Evolutionary conservation across 2,797 vertebrate genomes (phyloP).

Genomic region (Aldrovandia affinis): DNA sequence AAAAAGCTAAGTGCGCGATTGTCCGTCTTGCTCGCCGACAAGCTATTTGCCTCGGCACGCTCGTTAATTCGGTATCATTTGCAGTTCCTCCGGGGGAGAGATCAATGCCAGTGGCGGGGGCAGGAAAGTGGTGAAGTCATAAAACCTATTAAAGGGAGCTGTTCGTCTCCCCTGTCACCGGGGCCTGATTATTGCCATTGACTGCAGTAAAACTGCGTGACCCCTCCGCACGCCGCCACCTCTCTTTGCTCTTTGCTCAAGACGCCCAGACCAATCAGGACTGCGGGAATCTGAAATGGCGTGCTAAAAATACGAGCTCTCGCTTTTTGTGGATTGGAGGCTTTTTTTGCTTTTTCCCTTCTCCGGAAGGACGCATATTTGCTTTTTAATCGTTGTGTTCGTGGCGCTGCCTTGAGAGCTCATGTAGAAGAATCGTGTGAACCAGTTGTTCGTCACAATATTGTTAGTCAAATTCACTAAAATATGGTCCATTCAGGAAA

Average conservation of each 20-base stretch:
- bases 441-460: neutral
- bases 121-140: slow-evolving; percentile 75
- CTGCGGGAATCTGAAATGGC: neutral
- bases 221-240: slow-evolving; percentile 33
- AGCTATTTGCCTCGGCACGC: slow-evolving; percentile 61
- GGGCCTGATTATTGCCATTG: slow-evolving; percentile 73
- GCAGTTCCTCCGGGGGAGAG: slow-evolving; percentile 69
- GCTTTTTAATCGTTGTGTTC: slow-evolving; percentile 9
- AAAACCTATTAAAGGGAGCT: slow-evolving; percentile 78
- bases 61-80: slow-evolving; percentile 83
- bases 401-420: neutral
- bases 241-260: slow-evolving; percentile 21
- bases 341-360: neutral
- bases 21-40: slow-evolving; percentile 37
- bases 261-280: neutral
- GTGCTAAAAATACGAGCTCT: neutral
- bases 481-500: neutral
- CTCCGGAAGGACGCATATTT: neutral
- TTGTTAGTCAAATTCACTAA: neutral
- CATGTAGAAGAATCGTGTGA: neutral
- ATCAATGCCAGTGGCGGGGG: slow-evolving; percentile 77
- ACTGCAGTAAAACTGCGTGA: slow-evolving; percentile 53
- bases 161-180: slow-evolving; percentile 73
- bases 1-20: slow-evolving; percentile 24
- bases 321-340: neutral